These are phyloP conservation scores for Cephalopholis sonnerati DNA, from an alignment of 2,113 vertebrate species.

Conservation along the genomic window DNA sequence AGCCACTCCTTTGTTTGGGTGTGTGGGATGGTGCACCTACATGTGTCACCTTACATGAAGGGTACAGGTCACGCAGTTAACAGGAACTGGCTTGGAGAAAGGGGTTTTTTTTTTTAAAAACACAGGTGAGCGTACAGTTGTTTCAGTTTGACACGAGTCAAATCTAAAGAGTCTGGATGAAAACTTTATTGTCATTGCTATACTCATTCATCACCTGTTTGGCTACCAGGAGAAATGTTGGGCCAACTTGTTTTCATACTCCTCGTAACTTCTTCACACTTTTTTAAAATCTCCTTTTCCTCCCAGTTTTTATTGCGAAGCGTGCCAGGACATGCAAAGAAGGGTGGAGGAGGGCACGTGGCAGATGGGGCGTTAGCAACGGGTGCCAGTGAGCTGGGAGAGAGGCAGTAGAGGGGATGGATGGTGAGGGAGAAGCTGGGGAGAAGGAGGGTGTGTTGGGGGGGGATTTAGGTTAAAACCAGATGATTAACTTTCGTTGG, in stretches of 20 bases:
- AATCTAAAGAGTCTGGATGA: neutral
- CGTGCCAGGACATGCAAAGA: slow-evolving; percentile 12
- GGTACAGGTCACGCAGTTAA: neutral
- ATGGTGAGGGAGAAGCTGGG: slow-evolving; percentile 16
- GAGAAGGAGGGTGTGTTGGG: slow-evolving; percentile 18
- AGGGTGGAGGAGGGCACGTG: slow-evolving; percentile 60
- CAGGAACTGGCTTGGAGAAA: neutral
- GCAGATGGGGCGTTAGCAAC: slow-evolving; percentile 75
- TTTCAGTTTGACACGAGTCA: slow-evolving; percentile 1
- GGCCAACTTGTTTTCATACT: neutral
- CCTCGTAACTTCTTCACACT: neutral
- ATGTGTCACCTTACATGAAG: neutral
- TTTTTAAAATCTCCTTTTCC: neutral
- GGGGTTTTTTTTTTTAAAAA: neutral
- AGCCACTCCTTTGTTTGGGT: slow-evolving; percentile 7
- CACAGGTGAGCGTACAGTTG: neutral
- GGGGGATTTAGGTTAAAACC: slow-evolving; percentile 80
- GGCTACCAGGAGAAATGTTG: neutral
- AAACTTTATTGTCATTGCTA: neutral
- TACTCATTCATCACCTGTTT: neutral
- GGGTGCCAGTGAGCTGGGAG: slow-evolving; percentile 42
- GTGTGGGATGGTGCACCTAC: neutral
- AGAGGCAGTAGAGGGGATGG: slow-evolving; percentile 7
- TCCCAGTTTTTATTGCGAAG: slow-evolving; percentile 17
- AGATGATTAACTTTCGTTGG: slow-evolving; percentile 84